A percentile compares a stretch with the other conserved stretches of the same genome.
Evolutionary conservation across 2,888 invertebrate genomes (phyloP).

Genomic region (Netelia inedita): DNA sequence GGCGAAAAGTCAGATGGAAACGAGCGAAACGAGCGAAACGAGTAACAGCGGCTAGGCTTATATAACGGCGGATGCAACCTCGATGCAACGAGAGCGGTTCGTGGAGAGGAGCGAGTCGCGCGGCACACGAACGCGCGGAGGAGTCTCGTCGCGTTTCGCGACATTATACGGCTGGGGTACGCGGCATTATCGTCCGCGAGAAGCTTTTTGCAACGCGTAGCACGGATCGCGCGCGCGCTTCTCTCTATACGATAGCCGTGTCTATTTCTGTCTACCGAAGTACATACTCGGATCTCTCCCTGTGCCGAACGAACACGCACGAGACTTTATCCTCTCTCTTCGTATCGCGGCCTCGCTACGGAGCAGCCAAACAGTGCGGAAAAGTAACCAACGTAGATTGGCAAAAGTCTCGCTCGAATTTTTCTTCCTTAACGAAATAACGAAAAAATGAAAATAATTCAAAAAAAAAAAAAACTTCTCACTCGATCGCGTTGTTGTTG

Average conservation of each 20-base stretch:
- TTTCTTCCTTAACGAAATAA: neutral
- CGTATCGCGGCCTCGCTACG: conserved; percentile 8
- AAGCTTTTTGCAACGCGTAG: conserved; percentile 64
- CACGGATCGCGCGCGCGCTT: conserved; percentile 52
- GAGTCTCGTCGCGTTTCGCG: conserved; percentile 19
- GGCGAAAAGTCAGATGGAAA: conserved; percentile 43
- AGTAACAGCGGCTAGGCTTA: conserved; percentile 43
- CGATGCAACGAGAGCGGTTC: conserved; percentile 54
- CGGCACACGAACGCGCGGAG: neutral
- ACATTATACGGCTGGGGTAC: conserved; percentile 39
- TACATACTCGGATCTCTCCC: conserved; percentile 49
- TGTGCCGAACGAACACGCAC: conserved; percentile 29
- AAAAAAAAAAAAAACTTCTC: too few species aligned
- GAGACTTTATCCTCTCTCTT: conserved; percentile 8
- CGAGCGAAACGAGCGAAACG: conserved; percentile 11
- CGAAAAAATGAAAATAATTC: too few species aligned
- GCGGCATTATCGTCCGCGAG: conserved; percentile 59
- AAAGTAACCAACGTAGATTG: neutral
- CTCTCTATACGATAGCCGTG: conserved; percentile 40
- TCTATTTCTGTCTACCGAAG: conserved; percentile 66
- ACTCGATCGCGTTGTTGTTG: too few species aligned
- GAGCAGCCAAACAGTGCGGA: neutral
- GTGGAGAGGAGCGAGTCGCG: neutral
- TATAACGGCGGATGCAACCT: conserved; percentile 67
- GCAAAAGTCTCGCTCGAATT: neutral